Evolutionary conservation across 2,888 invertebrate species (phyloP).

Genomic region (Tenthredo mesomela): DNA sequence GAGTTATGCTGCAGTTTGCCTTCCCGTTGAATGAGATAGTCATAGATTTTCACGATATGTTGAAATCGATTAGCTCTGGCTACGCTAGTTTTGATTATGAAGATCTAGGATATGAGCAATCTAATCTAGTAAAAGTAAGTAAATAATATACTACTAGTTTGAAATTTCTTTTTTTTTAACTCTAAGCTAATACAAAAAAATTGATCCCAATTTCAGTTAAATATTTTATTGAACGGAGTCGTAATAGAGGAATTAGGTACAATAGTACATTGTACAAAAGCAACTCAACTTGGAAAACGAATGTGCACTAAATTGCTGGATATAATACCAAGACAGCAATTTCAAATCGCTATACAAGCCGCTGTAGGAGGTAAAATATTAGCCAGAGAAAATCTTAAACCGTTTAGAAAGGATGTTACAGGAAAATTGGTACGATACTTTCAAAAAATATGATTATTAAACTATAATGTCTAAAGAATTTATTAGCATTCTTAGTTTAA

Average conservation of each 20-base stretch:
- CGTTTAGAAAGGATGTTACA: constrained; percentile 95
- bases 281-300: constrained; percentile 82
- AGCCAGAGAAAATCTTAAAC: constrained; percentile 91
- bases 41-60: constrained; percentile 94
- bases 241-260: constrained; percentile 91
- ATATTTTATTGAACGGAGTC: constrained; percentile 88
- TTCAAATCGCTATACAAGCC: constrained; percentile 92
- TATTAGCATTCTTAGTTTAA: constrained; percentile 42
- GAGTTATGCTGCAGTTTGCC: constrained; percentile 90
- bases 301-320: constrained; percentile 89
- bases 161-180: neutral
- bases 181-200: neutral
- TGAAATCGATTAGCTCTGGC: constrained; percentile 95
- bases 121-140: constrained; percentile 88
- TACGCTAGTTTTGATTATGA: constrained; percentile 98
- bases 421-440: constrained; percentile 89
- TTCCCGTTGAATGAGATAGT: constrained; percentile 96
- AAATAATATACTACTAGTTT: constrained; percentile 60
- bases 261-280: constrained; percentile 88
- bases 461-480: constrained; percentile 33
- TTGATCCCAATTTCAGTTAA: constrained; percentile 80
- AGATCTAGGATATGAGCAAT: constrained; percentile 89
- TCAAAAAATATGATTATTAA: neutral
- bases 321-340: constrained; percentile 91
- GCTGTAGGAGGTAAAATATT: constrained; percentile 88